These are phyloP conservation scores for Chorisops tibialis DNA, from an alignment of 2,888 invertebrate genomes.

Conservation along the genomic window DNA sequence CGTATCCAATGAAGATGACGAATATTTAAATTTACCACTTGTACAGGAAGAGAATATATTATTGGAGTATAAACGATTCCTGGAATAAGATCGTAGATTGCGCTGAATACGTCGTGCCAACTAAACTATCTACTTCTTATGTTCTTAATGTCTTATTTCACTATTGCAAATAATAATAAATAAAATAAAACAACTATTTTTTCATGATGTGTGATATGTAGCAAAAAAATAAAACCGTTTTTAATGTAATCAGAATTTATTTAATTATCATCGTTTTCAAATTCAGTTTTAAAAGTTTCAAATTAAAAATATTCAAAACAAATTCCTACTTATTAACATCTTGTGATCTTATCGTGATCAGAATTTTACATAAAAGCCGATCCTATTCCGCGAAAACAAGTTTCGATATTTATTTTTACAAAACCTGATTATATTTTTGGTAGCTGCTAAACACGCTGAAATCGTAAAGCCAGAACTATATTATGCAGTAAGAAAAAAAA, in stretches of 20 bases:
- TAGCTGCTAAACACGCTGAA: too few relatives aligned
- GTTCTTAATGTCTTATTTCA: background rate
- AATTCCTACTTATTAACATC: too few relatives aligned
- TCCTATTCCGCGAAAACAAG: too few relatives aligned
- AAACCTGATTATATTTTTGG: too few relatives aligned
- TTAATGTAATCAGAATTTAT: background rate
- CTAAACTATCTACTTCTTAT: background rate
- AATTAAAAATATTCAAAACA: too few relatives aligned
- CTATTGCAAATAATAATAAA: background rate
- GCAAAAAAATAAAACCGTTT: background rate
- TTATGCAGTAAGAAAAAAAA: too few relatives aligned
- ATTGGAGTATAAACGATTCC: constrained; percentile 62
- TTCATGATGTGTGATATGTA: background rate
- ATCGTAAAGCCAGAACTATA: too few relatives aligned
- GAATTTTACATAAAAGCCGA: too few relatives aligned
- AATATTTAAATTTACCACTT: constrained; percentile 69
- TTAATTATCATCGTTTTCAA: too few relatives aligned
- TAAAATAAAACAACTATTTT: background rate
- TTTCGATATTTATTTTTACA: too few relatives aligned
- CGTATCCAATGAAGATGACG: constrained; percentile 60
- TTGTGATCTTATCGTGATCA: too few relatives aligned
- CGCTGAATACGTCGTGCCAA: background rate
- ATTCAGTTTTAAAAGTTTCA: background rate
- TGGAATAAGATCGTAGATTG: constrained; percentile 45
- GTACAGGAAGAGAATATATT: constrained; percentile 67